Evolutionary conservation across 1,140 invertebrate genomes (phyloP).

Genomic region (Drosophila santomea): DNA sequence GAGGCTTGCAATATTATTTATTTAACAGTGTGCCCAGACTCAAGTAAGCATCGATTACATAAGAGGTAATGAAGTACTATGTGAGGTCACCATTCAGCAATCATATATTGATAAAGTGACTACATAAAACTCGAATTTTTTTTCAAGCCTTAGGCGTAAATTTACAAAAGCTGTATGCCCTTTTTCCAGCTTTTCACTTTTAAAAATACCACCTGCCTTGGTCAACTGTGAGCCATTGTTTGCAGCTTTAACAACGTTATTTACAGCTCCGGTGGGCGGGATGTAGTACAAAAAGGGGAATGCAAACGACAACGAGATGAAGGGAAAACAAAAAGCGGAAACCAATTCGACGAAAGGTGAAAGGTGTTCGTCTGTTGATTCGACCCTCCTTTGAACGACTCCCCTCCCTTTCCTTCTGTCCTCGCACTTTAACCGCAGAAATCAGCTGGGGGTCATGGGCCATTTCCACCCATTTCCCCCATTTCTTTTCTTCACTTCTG

Average conservation of each 20-base stretch:
- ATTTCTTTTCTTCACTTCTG: neutral
- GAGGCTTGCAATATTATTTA: too few species aligned
- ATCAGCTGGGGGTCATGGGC: conserved; percentile 15
- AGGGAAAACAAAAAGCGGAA: conserved; percentile 18
- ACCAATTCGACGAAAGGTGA: conserved; percentile 64
- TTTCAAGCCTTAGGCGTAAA: neutral
- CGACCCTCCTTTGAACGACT: conserved; percentile 4
- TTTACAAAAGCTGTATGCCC: neutral
- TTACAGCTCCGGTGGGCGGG: conserved; percentile 56
- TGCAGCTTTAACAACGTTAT: conserved; percentile 60
- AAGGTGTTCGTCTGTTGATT: conserved; percentile 69
- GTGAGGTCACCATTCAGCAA: too few species aligned
- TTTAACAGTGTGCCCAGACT: neutral
- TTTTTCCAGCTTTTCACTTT: conserved; percentile 2
- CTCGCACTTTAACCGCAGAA: neutral
- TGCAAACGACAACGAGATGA: conserved; percentile 7
- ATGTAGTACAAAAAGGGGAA: conserved; percentile 19
- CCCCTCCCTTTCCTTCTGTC: neutral
- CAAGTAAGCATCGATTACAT: neutral
- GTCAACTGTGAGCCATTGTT: conserved; percentile 33
- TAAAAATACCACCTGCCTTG: conserved; percentile 18
- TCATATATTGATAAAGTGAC: neutral
- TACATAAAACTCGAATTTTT: neutral
- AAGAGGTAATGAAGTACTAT: too few species aligned
- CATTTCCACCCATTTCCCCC: conserved; percentile 1